These are phyloP conservation scores for Hyles lineata DNA, from an alignment of 2,888 invertebrate species.

Conservation along the genomic window DNA sequence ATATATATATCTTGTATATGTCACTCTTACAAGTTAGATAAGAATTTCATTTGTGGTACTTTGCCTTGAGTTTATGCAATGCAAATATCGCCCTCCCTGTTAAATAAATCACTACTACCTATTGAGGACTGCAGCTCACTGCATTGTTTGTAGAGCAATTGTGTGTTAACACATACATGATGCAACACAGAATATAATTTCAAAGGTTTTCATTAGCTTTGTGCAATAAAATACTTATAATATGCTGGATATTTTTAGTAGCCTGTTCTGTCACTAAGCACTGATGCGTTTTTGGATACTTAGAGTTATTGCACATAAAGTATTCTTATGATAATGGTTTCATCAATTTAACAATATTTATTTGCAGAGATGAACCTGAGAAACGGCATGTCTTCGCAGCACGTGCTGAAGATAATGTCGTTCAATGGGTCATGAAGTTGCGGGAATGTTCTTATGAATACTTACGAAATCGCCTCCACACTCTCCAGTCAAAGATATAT, in stretches of 20 bases:
- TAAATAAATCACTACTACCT: not conserved
- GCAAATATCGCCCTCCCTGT: not conserved
- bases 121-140: not conserved
- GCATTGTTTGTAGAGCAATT: too few species aligned
- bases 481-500: constrained; percentile 87
- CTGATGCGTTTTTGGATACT: too few species aligned
- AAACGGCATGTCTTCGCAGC: constrained; percentile 89
- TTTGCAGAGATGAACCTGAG: constrained; percentile 85
- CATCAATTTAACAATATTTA: not conserved
- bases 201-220: too few species aligned
- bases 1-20: too few species aligned
- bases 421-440: constrained; percentile 88
- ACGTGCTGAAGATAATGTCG: constrained; percentile 88
- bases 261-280: too few species aligned
- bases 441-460: constrained; percentile 90
- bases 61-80: not conserved
- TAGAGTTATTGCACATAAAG: not conserved
- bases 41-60: not conserved
- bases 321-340: not conserved
- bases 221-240: too few species aligned
- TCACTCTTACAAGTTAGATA: not conserved
- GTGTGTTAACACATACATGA: too few species aligned
- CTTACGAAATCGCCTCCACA: constrained; percentile 86
- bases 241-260: too few species aligned
- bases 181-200: too few species aligned